Percentiles rank a stretch among this genome's conserved stretches.
These are phyloP conservation scores for Nixonia krombeini DNA, from an alignment of 1,140 invertebrate species.

Conservation along the genomic window DNA sequence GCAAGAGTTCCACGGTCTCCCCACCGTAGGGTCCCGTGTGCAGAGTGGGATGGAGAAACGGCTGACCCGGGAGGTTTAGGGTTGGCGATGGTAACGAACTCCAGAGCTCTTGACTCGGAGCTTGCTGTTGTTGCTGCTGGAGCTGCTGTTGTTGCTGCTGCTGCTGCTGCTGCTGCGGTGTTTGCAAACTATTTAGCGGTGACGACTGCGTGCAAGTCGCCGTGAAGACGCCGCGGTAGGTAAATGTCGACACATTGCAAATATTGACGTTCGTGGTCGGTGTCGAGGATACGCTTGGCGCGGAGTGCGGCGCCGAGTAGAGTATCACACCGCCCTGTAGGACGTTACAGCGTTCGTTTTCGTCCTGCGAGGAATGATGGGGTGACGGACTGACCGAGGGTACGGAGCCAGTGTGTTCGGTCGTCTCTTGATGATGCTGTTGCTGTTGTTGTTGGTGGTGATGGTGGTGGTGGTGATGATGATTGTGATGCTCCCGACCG, in stretches of 20 bases:
- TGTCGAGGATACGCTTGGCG: conserved; percentile 49
- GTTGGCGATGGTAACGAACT: conserved; percentile 70
- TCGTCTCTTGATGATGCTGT: conserved; percentile 59
- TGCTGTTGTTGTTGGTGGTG: too few species aligned
- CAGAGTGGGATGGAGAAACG: conserved; percentile 62
- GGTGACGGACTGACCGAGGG: conserved; percentile 68
- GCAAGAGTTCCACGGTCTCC: conserved; percentile 66
- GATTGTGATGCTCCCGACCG: conserved; percentile 68
- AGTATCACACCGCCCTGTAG: conserved; percentile 66
- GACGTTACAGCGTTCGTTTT: conserved; percentile 64
- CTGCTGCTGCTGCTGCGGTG: conserved; percentile 55
- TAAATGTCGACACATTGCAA: conserved; percentile 69
- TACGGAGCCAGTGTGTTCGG: conserved; percentile 69
- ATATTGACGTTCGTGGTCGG: conserved; percentile 72
- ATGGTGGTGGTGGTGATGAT: conserved; percentile 61
- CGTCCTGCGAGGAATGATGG: conserved; percentile 61
- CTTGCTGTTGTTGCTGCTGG: conserved; percentile 50
- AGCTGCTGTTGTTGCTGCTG: conserved; percentile 50
- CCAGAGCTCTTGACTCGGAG: conserved; percentile 63
- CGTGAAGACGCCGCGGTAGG: conserved; percentile 80
- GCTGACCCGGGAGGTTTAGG: conserved; percentile 58
- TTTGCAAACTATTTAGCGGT: conserved; percentile 65
- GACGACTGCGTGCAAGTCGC: conserved; percentile 75
- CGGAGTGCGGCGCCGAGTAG: conserved; percentile 61
- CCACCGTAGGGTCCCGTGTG: conserved; percentile 58